Conservation (phyloP, 2,888 invertebrate species). For the Chaetogeoica ovagalla region DNA sequence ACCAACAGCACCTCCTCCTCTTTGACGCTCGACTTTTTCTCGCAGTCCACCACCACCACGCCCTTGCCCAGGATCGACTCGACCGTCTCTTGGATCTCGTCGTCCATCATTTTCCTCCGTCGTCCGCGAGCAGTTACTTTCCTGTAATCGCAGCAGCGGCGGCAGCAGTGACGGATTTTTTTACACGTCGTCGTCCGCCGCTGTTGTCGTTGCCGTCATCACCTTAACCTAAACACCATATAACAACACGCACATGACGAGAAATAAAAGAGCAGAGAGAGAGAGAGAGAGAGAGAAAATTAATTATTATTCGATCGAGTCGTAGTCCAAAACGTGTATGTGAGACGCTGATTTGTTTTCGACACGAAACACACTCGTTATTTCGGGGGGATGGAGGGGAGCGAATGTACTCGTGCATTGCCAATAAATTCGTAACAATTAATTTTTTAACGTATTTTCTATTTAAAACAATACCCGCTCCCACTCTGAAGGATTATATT, state of each 20-base stretch:
- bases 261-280: neutral
- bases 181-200: neutral
- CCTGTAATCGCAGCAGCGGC: no score
- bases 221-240: constrained; percentile 24
- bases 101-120: constrained; percentile 64
- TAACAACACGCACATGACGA: no score
- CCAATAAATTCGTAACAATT: no score
- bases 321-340: constrained; percentile 11
- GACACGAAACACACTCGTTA: neutral
- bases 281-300: no score
- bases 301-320: neutral
- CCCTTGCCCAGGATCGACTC: constrained; percentile 74
- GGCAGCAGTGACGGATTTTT: neutral
- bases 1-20: constrained; percentile 73
- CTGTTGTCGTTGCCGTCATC: neutral
- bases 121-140: neutral
- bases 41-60: constrained; percentile 72
- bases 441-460: no score
- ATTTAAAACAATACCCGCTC: no score
- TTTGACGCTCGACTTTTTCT: constrained; percentile 71
- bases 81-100: constrained; percentile 75
- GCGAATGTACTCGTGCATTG: no score
- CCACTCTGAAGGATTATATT: no score
- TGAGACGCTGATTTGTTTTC: neutral
- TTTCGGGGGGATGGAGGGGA: no score